A percentile compares a stretch with the other conserved stretches of the same genome.
phyloP scores from a whole-genome alignment of 2,888 invertebrate species.

The Idaea dimidiata region DNA sequence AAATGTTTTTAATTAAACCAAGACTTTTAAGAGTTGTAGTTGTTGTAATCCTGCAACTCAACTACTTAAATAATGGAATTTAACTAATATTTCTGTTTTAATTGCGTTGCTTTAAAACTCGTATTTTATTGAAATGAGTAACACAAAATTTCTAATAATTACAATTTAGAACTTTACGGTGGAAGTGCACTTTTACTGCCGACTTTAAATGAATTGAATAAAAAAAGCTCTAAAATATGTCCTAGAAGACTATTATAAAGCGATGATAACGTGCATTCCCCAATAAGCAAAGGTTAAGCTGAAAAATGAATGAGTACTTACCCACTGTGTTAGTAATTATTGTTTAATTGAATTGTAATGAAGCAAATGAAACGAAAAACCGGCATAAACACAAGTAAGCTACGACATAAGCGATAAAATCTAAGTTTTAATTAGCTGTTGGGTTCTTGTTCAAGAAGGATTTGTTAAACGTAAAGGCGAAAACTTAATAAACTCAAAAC shows the following conservation, averaged over 20 bases:
- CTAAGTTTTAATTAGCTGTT: background rate
- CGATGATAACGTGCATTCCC: slow-evolving; percentile 9
- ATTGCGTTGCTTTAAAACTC: too few relatives aligned
- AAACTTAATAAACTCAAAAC: background rate
- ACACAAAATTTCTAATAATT: too few relatives aligned
- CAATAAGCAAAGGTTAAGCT: background rate
- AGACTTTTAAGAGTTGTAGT: too few relatives aligned
- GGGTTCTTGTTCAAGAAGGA: background rate
- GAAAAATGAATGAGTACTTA: background rate
- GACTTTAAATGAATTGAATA: too few relatives aligned
- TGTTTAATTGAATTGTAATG: background rate
- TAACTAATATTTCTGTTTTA: too few relatives aligned
- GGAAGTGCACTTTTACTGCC: too few relatives aligned
- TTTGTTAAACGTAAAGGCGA: background rate
- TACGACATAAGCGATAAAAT: background rate
- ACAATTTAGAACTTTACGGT: too few relatives aligned
- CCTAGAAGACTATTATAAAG: slow-evolving; percentile 7
- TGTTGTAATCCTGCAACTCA: too few relatives aligned
- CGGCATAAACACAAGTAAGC: background rate
- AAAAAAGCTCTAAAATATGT: too few relatives aligned
- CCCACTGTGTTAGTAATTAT: background rate
- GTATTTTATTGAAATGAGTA: too few relatives aligned
- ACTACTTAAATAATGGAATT: too few relatives aligned
- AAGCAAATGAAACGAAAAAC: background rate
- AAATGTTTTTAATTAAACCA: too few relatives aligned